Evolutionary conservation across 2,888 invertebrate genomes (phyloP), one percentile per base, ranked within the genome.

Genomic region (Nephrotoma appendiculata): DNA sequence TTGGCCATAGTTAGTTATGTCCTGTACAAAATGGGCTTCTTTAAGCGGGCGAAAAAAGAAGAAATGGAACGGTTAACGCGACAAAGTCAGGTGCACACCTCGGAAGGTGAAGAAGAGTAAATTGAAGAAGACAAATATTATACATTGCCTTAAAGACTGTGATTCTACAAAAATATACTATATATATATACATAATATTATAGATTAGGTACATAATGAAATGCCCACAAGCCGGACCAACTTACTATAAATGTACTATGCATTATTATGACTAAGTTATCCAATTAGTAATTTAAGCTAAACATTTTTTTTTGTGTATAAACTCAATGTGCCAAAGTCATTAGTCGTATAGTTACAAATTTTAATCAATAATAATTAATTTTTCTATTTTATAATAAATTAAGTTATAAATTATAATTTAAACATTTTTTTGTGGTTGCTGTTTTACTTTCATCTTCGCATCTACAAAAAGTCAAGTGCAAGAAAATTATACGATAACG

Each of bases 21-120:
- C 1, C 19, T 85, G 12, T 85, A 85, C 19, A 85, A 92, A 92
- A 88, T 90, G 87, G 93, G 93, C 86, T 93, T 93, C 90, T 93
- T 93, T 88, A 91, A 92, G 87, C 90, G 93, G 84, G 89, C 90
- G 19, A 92, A 90, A 87, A 92, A 92, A 89, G 92, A 92, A 85
- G 92, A 93, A 89, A 89, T 93, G 88, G 90, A 92, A 87, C 90
- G 57, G 42, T 44, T 86, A n/a, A 86, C 52, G 9, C 6, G 85
- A 85, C 85, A 85, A 44, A 84, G 84, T 42, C 84, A 84, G 15
- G 43, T 42, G 41, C 84, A 19, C 0, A 71, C 84, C 15, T 41
- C 84, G n/a, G 84, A 84, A n/a, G 43, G n/a, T n/a, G 84, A 84
- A 84, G 84, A 42, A 0, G 31, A 71, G 11, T 71, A 71, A 31